Percentiles rank a stretch among this genome's conserved stretches.
Conservation (phyloP, 2,113 vertebrate genomes). For the Marcusenius ussheri region DNA sequence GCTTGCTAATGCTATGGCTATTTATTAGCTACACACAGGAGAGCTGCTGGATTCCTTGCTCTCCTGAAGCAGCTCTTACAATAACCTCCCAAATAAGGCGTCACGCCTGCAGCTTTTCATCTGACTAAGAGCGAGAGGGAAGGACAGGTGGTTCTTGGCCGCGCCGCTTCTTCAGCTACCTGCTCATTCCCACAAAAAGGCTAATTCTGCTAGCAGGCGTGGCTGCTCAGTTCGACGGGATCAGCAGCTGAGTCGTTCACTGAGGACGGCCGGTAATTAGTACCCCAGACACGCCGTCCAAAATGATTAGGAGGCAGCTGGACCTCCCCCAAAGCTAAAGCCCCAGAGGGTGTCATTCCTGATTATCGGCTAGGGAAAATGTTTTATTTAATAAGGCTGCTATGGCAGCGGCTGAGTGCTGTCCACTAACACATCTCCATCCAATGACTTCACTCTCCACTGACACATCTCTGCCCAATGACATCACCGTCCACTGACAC, state of each 20-base stretch:
- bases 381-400: not conserved
- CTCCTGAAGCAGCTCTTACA: constrained; percentile 40
- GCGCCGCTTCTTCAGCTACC: not conserved
- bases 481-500: not conserved
- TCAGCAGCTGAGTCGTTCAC: not conserved
- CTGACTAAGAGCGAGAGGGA: constrained; percentile 19
- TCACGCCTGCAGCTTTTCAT: constrained; percentile 35
- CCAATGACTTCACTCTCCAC: not conserved
- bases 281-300: not conserved
- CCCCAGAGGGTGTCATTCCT: not conserved
- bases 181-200: not conserved
- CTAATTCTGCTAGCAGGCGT: not conserved
- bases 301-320: not conserved
- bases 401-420: not conserved
- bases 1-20: constrained; percentile 38
- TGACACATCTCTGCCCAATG: not conserved
- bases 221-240: not conserved
- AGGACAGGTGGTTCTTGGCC: not conserved
- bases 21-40: constrained; percentile 36
- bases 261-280: not conserved
- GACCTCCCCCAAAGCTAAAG: not conserved
- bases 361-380: not conserved
- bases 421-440: not conserved
- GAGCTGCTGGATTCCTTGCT: constrained; percentile 17
- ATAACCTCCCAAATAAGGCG: constrained; percentile 34